phyloP scores from a whole-genome alignment of 2,888 invertebrate species.

The Abrostola triplasia region DNA sequence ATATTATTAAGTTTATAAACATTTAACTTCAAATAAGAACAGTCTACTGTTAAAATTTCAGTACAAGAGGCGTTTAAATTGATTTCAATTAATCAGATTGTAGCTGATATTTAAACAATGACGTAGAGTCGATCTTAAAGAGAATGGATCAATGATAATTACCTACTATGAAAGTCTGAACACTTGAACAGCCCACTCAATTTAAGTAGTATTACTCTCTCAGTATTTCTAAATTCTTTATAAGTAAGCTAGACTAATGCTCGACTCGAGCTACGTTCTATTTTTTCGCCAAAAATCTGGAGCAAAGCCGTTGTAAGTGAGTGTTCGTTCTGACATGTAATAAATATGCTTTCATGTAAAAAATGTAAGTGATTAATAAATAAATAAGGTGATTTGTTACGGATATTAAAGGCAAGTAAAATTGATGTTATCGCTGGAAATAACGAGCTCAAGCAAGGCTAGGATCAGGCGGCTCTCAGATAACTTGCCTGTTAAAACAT shows the following conservation, averaged over 20 bases:
- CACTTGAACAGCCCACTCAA: background rate
- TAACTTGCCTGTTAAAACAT: background rate
- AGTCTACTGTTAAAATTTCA: too few relatives aligned
- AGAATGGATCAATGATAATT: too few relatives aligned
- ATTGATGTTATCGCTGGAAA: slow-evolving; percentile 19
- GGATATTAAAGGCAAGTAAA: slow-evolving; percentile 15
- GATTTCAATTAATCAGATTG: too few relatives aligned
- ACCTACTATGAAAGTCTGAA: too few relatives aligned
- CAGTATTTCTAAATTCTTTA: background rate
- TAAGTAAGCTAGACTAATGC: slow-evolving; percentile 3
- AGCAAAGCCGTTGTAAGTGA: background rate
- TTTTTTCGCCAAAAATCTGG: slow-evolving; percentile 3
- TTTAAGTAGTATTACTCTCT: too few relatives aligned
- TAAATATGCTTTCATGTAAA: slow-evolving; percentile 24
- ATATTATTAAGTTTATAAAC: too few relatives aligned
- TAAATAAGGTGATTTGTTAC: slow-evolving; percentile 29
- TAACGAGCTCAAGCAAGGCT: background rate
- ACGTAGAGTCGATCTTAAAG: too few relatives aligned
- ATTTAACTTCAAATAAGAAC: too few relatives aligned
- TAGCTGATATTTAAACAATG: too few relatives aligned
- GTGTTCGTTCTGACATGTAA: slow-evolving; percentile 16
- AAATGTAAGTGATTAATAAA: slow-evolving; percentile 12
- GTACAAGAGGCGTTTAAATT: too few relatives aligned
- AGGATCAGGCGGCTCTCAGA: background rate
- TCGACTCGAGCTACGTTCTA: slow-evolving; percentile 1